Percentiles rank a stretch among this genome's conserved stretches.
Evolutionary conservation across 2,888 invertebrate genomes (phyloP).

Genomic region (Microctonus hyperodae): DNA sequence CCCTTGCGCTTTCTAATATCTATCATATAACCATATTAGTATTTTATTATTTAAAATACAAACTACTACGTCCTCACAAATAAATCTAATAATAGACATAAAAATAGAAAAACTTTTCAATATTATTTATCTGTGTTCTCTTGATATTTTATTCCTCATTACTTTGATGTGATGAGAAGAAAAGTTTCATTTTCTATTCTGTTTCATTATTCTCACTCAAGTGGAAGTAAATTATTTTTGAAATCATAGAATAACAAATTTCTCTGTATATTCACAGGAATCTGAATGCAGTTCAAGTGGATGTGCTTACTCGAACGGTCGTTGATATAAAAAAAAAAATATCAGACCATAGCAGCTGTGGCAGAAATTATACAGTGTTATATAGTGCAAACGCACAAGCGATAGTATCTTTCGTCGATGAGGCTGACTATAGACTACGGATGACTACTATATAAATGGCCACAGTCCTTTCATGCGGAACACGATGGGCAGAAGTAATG

Average conservation of each 20-base stretch:
- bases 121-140: background rate
- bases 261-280: too few relatives aligned
- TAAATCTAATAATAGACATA: background rate
- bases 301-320: too few relatives aligned
- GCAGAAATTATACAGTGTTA: background rate
- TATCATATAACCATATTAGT: background rate
- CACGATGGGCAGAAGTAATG: background rate
- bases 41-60: background rate
- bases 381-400: conserved; percentile 4
- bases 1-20: background rate
- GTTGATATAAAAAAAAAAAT: too few relatives aligned
- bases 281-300: too few relatives aligned
- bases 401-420: background rate
- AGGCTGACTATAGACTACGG: conserved; percentile 10
- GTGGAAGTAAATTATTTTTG: too few relatives aligned
- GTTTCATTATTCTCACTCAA: too few relatives aligned
- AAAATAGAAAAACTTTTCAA: background rate
- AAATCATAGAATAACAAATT: too few relatives aligned
- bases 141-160: too few relatives aligned
- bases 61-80: background rate
- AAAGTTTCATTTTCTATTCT: too few relatives aligned
- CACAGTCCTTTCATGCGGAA: background rate
- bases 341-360: too few relatives aligned
- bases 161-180: too few relatives aligned
- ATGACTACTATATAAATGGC: conserved; percentile 2